Base-by-base conservation (phyloP, 2,113 vertebrate genomes). In the Actenoides lindsayi region DNA sequence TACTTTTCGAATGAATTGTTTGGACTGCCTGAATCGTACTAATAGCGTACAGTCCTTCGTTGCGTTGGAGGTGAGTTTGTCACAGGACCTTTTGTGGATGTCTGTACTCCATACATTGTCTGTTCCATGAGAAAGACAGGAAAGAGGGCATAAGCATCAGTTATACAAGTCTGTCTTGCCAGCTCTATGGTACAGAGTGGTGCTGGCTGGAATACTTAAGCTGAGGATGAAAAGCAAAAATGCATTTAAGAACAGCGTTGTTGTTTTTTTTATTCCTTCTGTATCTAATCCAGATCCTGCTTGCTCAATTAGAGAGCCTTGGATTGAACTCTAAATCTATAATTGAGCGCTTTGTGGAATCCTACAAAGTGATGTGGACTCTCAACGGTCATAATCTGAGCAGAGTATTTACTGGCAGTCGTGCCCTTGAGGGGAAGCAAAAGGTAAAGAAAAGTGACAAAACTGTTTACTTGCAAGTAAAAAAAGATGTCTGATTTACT, bases 301-400 rank as follows among this genome's bases (percentile, higher is more conserved):
- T 95, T 28, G 93, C 95, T 80, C 98, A 98, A 77, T 97, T 98
- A 16, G 88, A 98, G 94, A 98, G 98, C 92, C 96, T 98, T 44
- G 95, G 95, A 37, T 95, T 98, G 94, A 97, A 96, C 28, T 98
- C 98, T 11, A 98, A 98, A 85, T 94, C 98, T 95, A 83, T 97
- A 51, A 62, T 68, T 31, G 98, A 98, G 33, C 98, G 98, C 81
- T 98, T 98, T 51, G 96, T 95, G 91, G 98, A 98, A 94, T 97
- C 97, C 60, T 98, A 98, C 95, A 98, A 96, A 94, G 96, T 93
- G 79, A 98, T 98, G 98, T 98, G 98, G 98, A 96, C 97, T 60
- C 94, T 98, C 71, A 98, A 98, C 3, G 98, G 98, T 68, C 98
- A 98, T 74, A 98, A 97, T 80, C 91, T 98, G 44, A 98, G 98